Percentiles rank a stretch among this genome's conserved stretches.
Conservation (phyloP, 1,140 invertebrate species). For the Hirudo medicinalis region DNA sequence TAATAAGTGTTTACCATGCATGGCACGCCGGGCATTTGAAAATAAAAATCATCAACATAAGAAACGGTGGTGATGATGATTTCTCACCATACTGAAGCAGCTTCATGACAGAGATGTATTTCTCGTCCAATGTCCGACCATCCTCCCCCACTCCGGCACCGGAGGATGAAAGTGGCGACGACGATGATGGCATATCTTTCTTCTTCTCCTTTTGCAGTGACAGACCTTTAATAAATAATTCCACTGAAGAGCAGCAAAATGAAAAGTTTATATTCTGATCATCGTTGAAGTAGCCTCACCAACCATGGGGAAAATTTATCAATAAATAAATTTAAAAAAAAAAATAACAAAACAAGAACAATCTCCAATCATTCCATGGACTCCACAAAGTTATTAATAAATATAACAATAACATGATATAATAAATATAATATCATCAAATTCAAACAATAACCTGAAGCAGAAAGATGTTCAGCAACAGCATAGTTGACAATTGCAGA, state of each 20-base stretch:
- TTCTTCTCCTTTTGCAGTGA: constrained; percentile 5
- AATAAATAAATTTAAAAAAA: too few species aligned
- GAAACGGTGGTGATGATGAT: too few species aligned
- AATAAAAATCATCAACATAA: too few species aligned
- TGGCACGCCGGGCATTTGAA: too few species aligned
- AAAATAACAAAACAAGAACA: too few species aligned
- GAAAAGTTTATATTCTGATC: not conserved
- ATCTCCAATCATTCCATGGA: too few species aligned
- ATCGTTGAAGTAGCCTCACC: too few species aligned
- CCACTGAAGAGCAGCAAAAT: not conserved
- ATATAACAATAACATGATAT: not conserved
- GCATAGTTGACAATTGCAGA: constrained; percentile 53
- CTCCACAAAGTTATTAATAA: too few species aligned
- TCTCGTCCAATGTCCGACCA: constrained; percentile 44
- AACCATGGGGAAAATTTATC: too few species aligned
- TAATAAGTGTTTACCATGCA: constrained; percentile 23
- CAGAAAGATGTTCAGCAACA: constrained; percentile 2
- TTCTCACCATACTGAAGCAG: constrained; percentile 67
- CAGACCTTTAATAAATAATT: not conserved
- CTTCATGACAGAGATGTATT: constrained; percentile 71
- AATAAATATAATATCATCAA: not conserved
- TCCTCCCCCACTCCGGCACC: not conserved
- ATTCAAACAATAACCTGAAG: not conserved
- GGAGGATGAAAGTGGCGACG: not conserved
- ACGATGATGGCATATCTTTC: not conserved